A percentile compares a stretch with the other conserved stretches of the same genome.
phyloP scores from a whole-genome alignment of 1,140 invertebrate species.

The Monomorium pharaonis region DNA sequence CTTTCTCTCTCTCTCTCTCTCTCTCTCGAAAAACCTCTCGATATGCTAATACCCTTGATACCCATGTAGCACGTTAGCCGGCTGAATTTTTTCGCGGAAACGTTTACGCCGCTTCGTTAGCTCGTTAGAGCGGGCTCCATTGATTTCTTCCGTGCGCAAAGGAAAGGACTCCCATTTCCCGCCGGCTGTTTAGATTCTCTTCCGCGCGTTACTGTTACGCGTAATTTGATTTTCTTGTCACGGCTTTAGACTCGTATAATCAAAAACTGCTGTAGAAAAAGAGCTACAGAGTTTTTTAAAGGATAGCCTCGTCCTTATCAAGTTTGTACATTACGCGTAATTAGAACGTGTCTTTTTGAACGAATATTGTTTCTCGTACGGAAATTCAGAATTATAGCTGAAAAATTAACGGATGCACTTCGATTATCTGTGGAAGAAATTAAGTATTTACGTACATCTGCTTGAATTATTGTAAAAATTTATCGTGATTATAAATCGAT shows the following conservation, averaged over 20 bases:
- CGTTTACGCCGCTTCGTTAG: constrained; percentile 48
- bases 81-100: constrained; percentile 38
- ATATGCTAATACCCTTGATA: constrained; percentile 50
- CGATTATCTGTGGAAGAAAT: not conserved
- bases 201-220: constrained; percentile 17
- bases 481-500: not conserved
- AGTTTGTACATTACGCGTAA: not conserved
- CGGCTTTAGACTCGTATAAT: not conserved
- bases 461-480: constrained; percentile 12
- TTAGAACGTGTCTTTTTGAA: not conserved
- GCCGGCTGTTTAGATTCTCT: constrained; percentile 24
- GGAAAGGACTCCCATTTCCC: constrained; percentile 25
- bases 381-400: not conserved
- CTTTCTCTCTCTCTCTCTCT: not conserved
- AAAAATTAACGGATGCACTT: not conserved
- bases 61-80: constrained; percentile 26
- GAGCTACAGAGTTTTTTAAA: not conserved
- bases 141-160: constrained; percentile 35
- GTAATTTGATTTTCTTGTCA: constrained; percentile 42
- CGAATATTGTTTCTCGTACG: not conserved
- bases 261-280: constrained; percentile 5
- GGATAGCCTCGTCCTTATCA: not conserved
- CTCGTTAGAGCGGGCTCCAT: constrained; percentile 39
- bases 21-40: constrained; percentile 31
- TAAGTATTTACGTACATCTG: not conserved